Conservation (phyloP, 2,113 vertebrate species). For the Chloebia gouldiae region DNA sequence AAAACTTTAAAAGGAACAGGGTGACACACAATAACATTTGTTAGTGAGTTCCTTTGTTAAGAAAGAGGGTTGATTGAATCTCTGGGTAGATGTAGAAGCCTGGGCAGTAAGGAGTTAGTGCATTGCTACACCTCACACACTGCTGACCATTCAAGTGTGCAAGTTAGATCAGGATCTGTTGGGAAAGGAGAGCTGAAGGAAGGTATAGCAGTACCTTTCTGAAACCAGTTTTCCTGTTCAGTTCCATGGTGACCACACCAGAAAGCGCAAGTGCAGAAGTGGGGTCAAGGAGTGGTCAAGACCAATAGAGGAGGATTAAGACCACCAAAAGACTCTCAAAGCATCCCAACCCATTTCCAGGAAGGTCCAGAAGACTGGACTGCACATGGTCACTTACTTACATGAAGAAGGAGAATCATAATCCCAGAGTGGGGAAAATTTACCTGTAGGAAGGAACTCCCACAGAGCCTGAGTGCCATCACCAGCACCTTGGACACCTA, state of each 20-base stretch:
- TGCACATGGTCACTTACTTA: background rate
- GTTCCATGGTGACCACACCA: background rate
- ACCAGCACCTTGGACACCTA: background rate
- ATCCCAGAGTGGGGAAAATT: background rate
- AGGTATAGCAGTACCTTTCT: background rate
- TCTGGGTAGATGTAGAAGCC: background rate
- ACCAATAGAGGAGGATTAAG: background rate
- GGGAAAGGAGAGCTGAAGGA: background rate
- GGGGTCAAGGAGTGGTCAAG: background rate
- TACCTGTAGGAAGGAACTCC: no score
- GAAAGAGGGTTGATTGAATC: background rate
- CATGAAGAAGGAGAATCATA: background rate
- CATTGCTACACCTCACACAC: no score
- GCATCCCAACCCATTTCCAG: background rate
- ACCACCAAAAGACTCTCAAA: background rate
- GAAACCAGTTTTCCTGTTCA: background rate
- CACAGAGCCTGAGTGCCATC: background rate
- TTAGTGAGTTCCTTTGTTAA: background rate
- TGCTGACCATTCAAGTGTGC: background rate
- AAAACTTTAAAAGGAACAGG: no score
- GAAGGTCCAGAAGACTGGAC: background rate
- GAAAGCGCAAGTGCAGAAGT: background rate
- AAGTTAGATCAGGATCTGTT: background rate
- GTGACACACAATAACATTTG: background rate
- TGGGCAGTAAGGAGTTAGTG: background rate